A percentile compares a stretch with the other conserved stretches of the same genome.
phyloP scores from a whole-genome alignment of 1,140 invertebrate species.

The Bathynomus jamesi region DNA sequence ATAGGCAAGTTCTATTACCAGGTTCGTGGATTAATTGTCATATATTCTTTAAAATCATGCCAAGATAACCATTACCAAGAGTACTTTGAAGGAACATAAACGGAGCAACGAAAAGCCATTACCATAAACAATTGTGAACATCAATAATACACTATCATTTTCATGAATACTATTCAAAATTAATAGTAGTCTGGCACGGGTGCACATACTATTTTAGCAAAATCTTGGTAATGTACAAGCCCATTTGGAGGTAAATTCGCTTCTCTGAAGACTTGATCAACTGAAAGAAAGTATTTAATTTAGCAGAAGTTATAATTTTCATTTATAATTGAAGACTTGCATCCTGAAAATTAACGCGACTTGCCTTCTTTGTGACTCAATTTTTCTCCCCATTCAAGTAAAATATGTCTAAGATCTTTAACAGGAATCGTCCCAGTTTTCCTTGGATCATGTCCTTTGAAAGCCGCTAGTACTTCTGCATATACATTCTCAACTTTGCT shows the following conservation, averaged over 20 bases:
- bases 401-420: slow-evolving; percentile 72
- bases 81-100: too few relatives aligned
- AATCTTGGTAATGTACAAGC: slow-evolving; percentile 79
- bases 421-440: slow-evolving; percentile 69
- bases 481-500: slow-evolving; percentile 76
- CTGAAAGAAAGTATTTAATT: slow-evolving; percentile 50
- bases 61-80: too few relatives aligned
- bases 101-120: too few relatives aligned
- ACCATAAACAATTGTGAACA: too few relatives aligned
- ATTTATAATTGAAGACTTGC: slow-evolving; percentile 3
- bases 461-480: slow-evolving; percentile 81
- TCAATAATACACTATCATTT: too few relatives aligned
- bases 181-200: slow-evolving; percentile 91
- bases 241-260: slow-evolving; percentile 77
- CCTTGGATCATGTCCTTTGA: slow-evolving; percentile 68
- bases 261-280: slow-evolving; percentile 87
- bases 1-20: too few relatives aligned
- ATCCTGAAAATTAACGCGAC: background rate
- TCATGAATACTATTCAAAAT: too few relatives aligned
- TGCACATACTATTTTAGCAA: slow-evolving; percentile 86
- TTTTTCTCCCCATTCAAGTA: slow-evolving; percentile 85
- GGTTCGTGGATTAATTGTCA: too few relatives aligned
- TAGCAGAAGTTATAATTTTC: slow-evolving; percentile 6
- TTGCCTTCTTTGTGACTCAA: slow-evolving; percentile 78
- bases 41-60: too few relatives aligned